phyloP scores from a whole-genome alignment of 2,113 vertebrate genomes.

The Pluvialis apricaria region DNA sequence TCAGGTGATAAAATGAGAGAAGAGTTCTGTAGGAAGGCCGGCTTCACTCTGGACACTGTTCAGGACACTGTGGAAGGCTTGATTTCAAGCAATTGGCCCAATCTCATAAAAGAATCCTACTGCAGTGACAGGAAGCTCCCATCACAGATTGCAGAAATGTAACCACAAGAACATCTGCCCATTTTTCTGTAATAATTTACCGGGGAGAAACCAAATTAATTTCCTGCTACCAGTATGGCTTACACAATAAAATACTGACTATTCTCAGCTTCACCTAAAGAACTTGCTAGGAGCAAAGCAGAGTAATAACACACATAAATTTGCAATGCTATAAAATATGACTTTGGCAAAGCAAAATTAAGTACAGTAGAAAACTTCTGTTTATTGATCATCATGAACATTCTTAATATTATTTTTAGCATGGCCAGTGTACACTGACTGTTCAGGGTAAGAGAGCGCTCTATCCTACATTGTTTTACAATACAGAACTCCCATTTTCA shows the following conservation, averaged over 20 bases:
- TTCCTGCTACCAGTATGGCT: not conserved
- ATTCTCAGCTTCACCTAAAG: not conserved
- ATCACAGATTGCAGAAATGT: not conserved
- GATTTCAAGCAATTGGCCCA: not conserved
- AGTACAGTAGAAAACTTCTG: not conserved
- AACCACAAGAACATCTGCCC: not conserved
- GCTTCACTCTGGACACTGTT: not conserved
- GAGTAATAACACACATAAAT: not conserved
- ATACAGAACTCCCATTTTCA: not conserved
- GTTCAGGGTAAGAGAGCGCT: not conserved
- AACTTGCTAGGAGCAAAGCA: not conserved
- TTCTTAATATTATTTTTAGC: not conserved
- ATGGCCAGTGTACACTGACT: not conserved
- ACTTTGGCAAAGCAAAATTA: not conserved
- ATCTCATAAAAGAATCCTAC: not conserved
- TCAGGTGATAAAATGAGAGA: not conserved
- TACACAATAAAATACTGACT: not conserved
- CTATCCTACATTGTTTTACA: not conserved
- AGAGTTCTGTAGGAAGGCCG: not conserved
- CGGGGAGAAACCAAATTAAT: not conserved
- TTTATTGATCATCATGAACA: not conserved
- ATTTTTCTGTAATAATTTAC: not conserved
- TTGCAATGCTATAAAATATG: not conserved
- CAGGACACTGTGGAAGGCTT: not conserved
- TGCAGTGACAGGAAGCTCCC: not conserved